Percentiles rank a stretch among this genome's conserved stretches.
Evolutionary conservation across 2,113 vertebrate species (phyloP).

Genomic region (Melospiza georgiana): DNA sequence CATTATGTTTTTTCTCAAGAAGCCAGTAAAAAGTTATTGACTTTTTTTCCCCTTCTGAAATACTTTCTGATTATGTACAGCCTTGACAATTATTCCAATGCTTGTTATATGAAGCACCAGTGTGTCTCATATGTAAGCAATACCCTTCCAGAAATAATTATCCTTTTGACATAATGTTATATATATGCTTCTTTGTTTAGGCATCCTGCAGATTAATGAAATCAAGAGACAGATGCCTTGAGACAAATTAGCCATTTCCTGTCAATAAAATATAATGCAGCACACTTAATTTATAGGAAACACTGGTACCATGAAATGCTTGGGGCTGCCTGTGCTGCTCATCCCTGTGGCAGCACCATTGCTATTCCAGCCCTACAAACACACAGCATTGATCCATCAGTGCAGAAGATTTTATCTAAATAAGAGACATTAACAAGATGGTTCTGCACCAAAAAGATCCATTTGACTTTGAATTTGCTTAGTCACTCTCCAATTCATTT

Average conservation of each 20-base stretch:
- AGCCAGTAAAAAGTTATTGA: background rate
- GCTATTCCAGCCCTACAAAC: background rate
- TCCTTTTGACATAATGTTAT: background rate
- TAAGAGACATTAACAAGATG: background rate
- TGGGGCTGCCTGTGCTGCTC: background rate
- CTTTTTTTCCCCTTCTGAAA: background rate
- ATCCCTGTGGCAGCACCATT: background rate
- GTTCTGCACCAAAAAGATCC: background rate
- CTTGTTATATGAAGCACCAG: background rate
- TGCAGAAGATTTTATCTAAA: background rate
- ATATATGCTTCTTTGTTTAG: background rate
- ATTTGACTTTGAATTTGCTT: conserved; percentile 3
- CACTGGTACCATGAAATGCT: conserved; percentile 7
- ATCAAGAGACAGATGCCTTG: conserved; percentile 29
- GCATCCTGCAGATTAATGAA: conserved; percentile 48
- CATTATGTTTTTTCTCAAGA: background rate
- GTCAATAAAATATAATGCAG: conserved; percentile 53
- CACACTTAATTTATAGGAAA: conserved; percentile 48
- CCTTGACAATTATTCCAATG: background rate
- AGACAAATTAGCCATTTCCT: conserved; percentile 31
- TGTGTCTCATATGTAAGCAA: background rate
- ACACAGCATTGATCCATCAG: background rate
- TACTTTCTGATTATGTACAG: background rate
- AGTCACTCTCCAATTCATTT: conserved; percentile 22
- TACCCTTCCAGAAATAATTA: conserved; percentile 22